Conservation (phyloP, 2,797 vertebrate genomes). For the Otolemur crassicaudatus region DNA sequence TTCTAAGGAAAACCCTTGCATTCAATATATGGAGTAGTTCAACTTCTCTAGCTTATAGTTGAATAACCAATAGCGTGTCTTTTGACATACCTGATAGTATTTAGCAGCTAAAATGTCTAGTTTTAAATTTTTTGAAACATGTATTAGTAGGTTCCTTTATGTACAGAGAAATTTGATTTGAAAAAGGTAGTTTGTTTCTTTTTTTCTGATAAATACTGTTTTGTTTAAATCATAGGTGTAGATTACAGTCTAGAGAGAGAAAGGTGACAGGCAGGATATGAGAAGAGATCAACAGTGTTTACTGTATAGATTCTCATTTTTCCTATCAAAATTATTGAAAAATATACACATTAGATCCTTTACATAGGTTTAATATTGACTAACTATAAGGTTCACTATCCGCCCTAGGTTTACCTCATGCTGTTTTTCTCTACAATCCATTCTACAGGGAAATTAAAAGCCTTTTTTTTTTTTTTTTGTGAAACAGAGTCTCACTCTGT, state of each 20-base stretch:
- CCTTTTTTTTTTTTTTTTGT: no score
- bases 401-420: not conserved
- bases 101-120: constrained; percentile 50
- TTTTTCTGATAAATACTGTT: not conserved
- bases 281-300: not conserved
- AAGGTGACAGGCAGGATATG: not conserved
- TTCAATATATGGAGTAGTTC: not conserved
- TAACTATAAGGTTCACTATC: not conserved
- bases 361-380: not conserved
- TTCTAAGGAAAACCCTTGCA: not conserved
- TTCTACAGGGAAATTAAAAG: not conserved
- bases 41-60: constrained; percentile 17
- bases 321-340: not conserved
- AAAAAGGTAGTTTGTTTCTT: not conserved
- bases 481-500: no score
- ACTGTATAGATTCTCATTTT: not conserved
- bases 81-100: constrained; percentile 58
- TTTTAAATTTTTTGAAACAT: not conserved
- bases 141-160: not conserved
- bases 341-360: not conserved
- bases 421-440: not conserved
- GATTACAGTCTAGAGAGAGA: not conserved
- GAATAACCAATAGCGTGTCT: not conserved
- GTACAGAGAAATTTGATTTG: constrained; percentile 31
- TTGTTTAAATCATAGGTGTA: not conserved